Evolutionary conservation across 2,888 invertebrate genomes (phyloP), one percentile per base, ranked within the genome.

Genomic region (Tenthredo amoena): DNA sequence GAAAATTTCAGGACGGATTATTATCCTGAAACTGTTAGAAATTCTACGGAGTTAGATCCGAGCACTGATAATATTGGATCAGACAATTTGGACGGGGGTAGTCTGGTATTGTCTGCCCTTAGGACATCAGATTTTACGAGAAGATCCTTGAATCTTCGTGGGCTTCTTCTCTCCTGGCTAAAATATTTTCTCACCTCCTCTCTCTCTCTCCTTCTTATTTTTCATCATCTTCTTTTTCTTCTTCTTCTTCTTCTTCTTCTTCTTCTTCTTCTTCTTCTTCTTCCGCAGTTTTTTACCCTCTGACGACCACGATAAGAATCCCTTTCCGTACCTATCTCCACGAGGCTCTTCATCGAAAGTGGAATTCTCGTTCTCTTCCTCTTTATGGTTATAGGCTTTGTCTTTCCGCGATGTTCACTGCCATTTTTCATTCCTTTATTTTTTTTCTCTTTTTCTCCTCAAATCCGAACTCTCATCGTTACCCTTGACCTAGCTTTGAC

Each of bases 331-430:
- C 21, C 62, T 5, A 68, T 68, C 34, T 68, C 18, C 31, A 68
- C 68, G 68, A 68, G 68, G 34, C 68, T 68, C 68, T 68, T 68
- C 68, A 68, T 68, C 31, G 26, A 68, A 68, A 68, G 68, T 68
- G 68, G 68, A 68, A 34, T 68, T 26, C 34, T 68, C 62, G 9
- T n/a, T 12, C 65, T 62, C 55, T 7, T 55, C 55, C n/a, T 55
- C 55, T 55, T 55, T 55, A 55, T 21, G 65, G 18, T 26, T 12
- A 31, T 15, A 31, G 68, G 18, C 68, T 68, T 68, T 68, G 68
- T 68, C 68, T 68, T 68, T 7, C 12, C 68, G 6, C 1, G 68
- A 34, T 68, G 68, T 68, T 34, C 34, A 5, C 34, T 34, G 12
- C 15, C 18, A 34, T 68, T 47, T 68, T 34, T 34, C 7, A 0